Base-by-base conservation (phyloP, 2,888 invertebrate species). In the Melanostoma scalare region DNA sequence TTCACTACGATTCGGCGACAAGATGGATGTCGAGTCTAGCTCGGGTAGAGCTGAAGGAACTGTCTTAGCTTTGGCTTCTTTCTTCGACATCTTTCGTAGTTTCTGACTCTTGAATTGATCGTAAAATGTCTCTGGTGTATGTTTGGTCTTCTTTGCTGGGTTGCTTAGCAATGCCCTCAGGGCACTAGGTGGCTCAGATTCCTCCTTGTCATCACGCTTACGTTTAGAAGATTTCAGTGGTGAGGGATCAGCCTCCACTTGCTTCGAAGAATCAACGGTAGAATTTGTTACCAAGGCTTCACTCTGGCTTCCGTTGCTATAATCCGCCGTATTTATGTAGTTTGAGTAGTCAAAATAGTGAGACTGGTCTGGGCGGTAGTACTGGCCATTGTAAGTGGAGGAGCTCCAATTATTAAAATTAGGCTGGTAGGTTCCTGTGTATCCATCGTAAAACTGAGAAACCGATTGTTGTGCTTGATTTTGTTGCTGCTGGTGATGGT, bases 121-220 rank as follows among this genome's bases (percentile, higher is more conserved):
- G 80, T 89, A 90, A 85, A 89, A 90, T 46, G 90, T 91, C 31
- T 90, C 89, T 5, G 91, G 89, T 4, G 88, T 88, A 69, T 91
- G 90, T 78, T 90, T 90, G 2, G 90, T 85, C 75, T 90, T 91
- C 86, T 90, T 90, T 0, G 87, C 87, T 10, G 91, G 91, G 86
- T 91, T 90, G 3, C 92, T 93, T 71, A 94, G 89, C 63, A 94
- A 88, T 0, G 94, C 93, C 86, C 94, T 92, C 30, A 94, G 88
- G 50, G 94, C 94, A 84, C 90, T 90, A 10, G 90, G 90, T 1
- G 88, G 86, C 61, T 89, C 90, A 0, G 69, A 4, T 20, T 71
- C 69, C 6, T 81, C 63, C 0, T 63, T 75, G 5, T 74, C 58
- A 33, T 58, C 67, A 2, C 46, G 56, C 9, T 76, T 85, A 6